Conservation (phyloP, 2,797 vertebrate species). For the Tachyglossus aculeatus region DNA sequence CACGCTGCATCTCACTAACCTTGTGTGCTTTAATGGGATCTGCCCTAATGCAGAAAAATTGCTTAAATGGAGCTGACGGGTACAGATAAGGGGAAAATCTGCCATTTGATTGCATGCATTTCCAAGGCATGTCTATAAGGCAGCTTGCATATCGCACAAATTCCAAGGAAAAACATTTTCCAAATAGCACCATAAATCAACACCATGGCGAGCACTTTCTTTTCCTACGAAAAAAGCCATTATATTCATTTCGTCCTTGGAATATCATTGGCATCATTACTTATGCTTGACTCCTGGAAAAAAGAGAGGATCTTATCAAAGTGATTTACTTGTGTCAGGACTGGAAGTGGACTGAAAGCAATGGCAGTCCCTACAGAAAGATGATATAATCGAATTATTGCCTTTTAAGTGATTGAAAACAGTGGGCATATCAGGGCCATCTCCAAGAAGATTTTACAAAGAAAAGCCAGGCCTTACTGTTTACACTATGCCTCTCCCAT, state of each 20-base stretch:
- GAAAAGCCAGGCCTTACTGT: conserved; percentile 65
- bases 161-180: conserved; percentile 50
- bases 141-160: too few relatives aligned
- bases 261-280: conserved; percentile 67
- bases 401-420: conserved; percentile 82
- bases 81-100: too few relatives aligned
- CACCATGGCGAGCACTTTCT: conserved; percentile 42
- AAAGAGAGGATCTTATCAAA: conserved; percentile 70
- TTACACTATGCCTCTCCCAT: conserved; percentile 57
- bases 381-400: conserved; percentile 75
- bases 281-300: conserved; percentile 62
- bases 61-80: too few relatives aligned
- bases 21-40: too few relatives aligned
- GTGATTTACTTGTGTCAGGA: conserved; percentile 77
- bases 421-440: conserved; percentile 70
- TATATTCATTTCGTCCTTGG: conserved; percentile 71
- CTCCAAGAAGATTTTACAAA: conserved; percentile 69
- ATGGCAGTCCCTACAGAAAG: conserved; percentile 67
- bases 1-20: too few relatives aligned
- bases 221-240: conserved; percentile 59
- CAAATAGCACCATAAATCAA: conserved; percentile 51
- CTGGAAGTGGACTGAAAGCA: conserved; percentile 74
- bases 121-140: too few relatives aligned
- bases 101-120: too few relatives aligned
- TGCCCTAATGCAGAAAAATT: too few relatives aligned